A percentile compares a stretch with the other conserved stretches of the same genome.
phyloP scores from a whole-genome alignment of 2,888 invertebrate species.

The Conops quadrifasciatus region DNA sequence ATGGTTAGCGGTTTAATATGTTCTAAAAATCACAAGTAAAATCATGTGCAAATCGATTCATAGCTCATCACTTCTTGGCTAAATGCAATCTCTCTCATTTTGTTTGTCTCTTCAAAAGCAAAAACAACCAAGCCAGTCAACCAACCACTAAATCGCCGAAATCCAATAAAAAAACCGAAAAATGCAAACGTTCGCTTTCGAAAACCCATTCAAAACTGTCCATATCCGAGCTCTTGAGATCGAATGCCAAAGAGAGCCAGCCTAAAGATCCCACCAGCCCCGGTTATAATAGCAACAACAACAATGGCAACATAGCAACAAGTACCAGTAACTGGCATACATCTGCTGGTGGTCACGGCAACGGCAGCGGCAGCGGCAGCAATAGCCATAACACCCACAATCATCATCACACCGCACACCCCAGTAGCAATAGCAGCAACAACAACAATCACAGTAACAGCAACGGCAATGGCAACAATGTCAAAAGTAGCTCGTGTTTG shows the following conservation, averaged over 20 bases:
- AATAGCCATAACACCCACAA: constrained; percentile 2
- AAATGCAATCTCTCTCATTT: neutral
- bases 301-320: constrained; percentile 17
- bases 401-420: neutral
- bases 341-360: no score
- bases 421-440: neutral
- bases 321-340: neutral
- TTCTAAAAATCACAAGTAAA: constrained; percentile 42
- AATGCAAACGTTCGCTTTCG: constrained; percentile 40
- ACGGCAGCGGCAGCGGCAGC: neutral
- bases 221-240: constrained; percentile 34
- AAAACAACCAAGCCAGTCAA: constrained; percentile 28
- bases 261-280: neutral
- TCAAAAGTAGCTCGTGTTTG: neutral
- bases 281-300: neutral
- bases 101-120: constrained; percentile 18
- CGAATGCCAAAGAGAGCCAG: constrained; percentile 31
- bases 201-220: constrained; percentile 41
- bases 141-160: constrained; percentile 37
- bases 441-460: constrained; percentile 9
- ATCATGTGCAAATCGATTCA: neutral
- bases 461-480: constrained; percentile 6
- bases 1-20: constrained; percentile 45
- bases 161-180: constrained; percentile 40
- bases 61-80: neutral